Conservation (phyloP, 2,113 vertebrate species). For the Epinephelus fuscoguttatus region DNA sequence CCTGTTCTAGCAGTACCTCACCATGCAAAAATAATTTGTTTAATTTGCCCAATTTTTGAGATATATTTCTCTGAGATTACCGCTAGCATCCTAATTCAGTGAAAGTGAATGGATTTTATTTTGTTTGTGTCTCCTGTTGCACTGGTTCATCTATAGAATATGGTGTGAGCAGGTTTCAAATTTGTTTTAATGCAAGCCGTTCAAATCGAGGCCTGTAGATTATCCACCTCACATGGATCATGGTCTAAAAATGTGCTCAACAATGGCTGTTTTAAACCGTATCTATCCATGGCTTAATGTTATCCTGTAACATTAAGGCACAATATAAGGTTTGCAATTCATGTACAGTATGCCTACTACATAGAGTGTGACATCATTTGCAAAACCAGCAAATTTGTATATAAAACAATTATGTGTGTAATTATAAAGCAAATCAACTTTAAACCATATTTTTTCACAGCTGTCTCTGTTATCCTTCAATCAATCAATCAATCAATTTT, state of each 20-base stretch:
- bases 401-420: background rate
- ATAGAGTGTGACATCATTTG: background rate
- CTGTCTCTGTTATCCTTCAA: background rate
- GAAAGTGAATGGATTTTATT: too few species aligned
- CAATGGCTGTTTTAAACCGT: background rate
- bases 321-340: background rate
- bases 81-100: too few species aligned
- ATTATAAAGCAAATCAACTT: background rate
- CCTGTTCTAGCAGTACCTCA: too few species aligned
- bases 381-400: background rate
- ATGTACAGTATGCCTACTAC: background rate
- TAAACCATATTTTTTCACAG: conserved; percentile 2
- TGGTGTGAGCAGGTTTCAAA: too few species aligned
- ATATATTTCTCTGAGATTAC: background rate
- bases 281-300: background rate
- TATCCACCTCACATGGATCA: too few species aligned
- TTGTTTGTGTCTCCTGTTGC: too few species aligned
- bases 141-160: too few species aligned
- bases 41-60: background rate
- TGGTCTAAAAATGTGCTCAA: background rate
- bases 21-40: background rate
- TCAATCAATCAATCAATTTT: too few species aligned
- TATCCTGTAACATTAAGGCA: background rate
- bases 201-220: too few species aligned
- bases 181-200: too few species aligned